Evolutionary conservation across 2,888 invertebrate genomes (phyloP), one percentile per base, ranked within the genome.

Genomic region (Mimachlamys varia): DNA sequence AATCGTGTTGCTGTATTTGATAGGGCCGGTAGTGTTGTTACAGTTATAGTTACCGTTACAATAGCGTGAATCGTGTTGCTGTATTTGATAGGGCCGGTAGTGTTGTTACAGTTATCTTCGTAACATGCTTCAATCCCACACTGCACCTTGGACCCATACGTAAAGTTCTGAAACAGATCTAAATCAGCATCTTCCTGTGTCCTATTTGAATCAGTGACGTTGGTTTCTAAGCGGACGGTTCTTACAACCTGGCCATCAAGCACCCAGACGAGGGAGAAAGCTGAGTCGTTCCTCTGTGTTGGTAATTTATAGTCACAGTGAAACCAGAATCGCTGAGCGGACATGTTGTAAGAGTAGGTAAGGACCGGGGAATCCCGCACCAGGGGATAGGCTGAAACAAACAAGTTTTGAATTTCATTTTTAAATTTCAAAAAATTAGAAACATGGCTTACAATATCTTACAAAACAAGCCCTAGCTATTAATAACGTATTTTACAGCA

Each of bases 101-200:
- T 93, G 33, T 50, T 27, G 10, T 90, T 90, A 91, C 94, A 94
- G 89, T 93, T 93, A 3, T 50, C 88, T 27, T 38, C 87, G 89
- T 90, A 94, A 53, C 94, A 94, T 17, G 94, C 93, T 50, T 90
- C 91, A 27, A 94, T 49, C 15, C 92, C 92, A 91, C 94, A 94
- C 5, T 92, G 89, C 50, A 94, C 90, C 92, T 92, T 88, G 33
- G 92, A 94, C 7, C 89, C 92, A 87, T 91, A 93, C 7, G 90
- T 90, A 89, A 94, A 93, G 19, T 90, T 89, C 7, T 88, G 33
- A 0, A 93, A 89, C n/a, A 91, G 88, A 19, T 37, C 27, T 33
- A 91, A 88, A 50, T 91, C 89, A 33, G 49, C 89, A 15, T 90
- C 58, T 50, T 53, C 38, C 19, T 62, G 37, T 38, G 89, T 53